Evolutionary conservation across 2,888 invertebrate genomes (phyloP), one percentile per base, ranked within the genome.

Genomic region (Thecophora atra): DNA sequence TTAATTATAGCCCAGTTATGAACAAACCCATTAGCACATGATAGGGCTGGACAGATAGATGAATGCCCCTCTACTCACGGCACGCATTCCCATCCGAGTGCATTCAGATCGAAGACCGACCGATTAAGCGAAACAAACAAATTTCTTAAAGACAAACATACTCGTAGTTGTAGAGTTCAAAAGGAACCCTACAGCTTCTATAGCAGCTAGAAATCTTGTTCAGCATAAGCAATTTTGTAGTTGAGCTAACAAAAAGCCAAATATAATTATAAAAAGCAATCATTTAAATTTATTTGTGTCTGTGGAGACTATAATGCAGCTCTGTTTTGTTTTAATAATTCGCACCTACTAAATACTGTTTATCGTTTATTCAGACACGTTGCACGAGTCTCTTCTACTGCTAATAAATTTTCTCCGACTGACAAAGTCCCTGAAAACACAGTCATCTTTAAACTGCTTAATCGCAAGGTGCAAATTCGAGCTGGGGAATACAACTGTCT

Each of bases 1-100:
- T 84, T 85, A 85, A 85, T 85, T 82, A 82, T 79, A 81, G 79
- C 72, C 77, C 75, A 78, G 77, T 77, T 76, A 76, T 73, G 76
- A 65, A 78, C 74, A 75, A 79, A 78, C 77, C 80, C 80, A 81
- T 81, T 81, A 81, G 79, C 81, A 81, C 80, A 79, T 79, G 79
- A 72, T 73, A 76, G 74, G 74, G 60, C 56, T 8, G 56, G 47
- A 56, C 65, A 47, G 44, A 58, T 56, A 30, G 60, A 62, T 56
- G 42, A 28, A 56, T 30, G 47, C n/a, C 28, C 17, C 8, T 26
- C 62, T 21, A 67, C 7, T 21, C 30, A 47, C 1, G n/a, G n/a
- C n/a, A 30, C 52, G 37, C 21, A 56, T 17, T 21, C 19, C 52
- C 54, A 37, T 17, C 51, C 30, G 54, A 21, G 37, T 37, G 24